Base-by-base conservation (phyloP, 2,113 vertebrate species). In the Paralichthys olivaceus region DNA sequence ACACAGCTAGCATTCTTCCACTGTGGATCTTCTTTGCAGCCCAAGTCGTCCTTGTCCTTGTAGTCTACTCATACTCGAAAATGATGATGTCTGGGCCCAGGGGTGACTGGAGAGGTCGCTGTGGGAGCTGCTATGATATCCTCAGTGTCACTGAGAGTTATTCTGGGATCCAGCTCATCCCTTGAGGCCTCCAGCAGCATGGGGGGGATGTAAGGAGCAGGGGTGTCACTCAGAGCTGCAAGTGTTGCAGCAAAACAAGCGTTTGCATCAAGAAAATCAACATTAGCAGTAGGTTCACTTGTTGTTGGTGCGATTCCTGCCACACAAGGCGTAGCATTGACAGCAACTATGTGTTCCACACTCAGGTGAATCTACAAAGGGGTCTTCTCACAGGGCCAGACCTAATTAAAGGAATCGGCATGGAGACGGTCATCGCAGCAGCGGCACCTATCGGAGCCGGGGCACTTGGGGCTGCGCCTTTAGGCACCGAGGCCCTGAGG, bases 341-440 rank as follows among this genome's bases (percentile, higher is more conserved):
- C 17, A 43, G 12, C 29, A 29, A 55, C 37, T 5, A 12, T 17
- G 2, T 84, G 0, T 91, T 91, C 65, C 68, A 88, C 79, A 90
- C 83, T 32, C 22, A 59, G 22, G 87, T 91, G 58, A 87, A 84
- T 57, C 72, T 93, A n/a, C 76, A 26, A 62, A 55, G 17, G 37
- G 86, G 81, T 56, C 80, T 64, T 14, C 80, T 91, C 82, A 80
- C 51, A 0, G 91, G 90, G 67, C 55, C 73, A 2, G 53, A 71
- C 58, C 12, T 92, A 77, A 86, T 91, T 79, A 80, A 79, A 83
- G 87, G 53, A 11, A 85, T 92, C 1, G 87, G 89, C 89, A 91
- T 89, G 88, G 92, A 91, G 82, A 90, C 90, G 0, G 80, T 92
- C 74, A 86, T 81, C 64, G 85, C 89, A 61, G 92, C 89, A 79